Evolutionary conservation across 2,888 invertebrate genomes (phyloP), one percentile per base, ranked within the genome.

Genomic region (Clostera curtula): DNA sequence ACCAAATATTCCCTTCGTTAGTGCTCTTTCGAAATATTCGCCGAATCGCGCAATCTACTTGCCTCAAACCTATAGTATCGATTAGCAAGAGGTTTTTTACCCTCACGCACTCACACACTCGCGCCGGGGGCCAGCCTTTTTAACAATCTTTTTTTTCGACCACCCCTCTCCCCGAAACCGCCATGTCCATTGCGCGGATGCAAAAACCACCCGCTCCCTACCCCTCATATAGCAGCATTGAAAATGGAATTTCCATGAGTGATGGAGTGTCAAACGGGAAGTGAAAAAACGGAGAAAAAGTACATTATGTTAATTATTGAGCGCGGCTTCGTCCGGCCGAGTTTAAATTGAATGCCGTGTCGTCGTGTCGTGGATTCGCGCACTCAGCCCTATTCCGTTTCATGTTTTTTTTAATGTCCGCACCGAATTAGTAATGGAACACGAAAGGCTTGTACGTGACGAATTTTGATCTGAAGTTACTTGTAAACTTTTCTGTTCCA

Each of bases 241-340:
- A 82, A 82, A 83, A 82, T 82, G 83, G 83, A 82, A 82, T 83
- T 83, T 83, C 82, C 83, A 77, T 83, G 83, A 83, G 79, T 83
- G 83, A 83, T 83, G 83, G 82, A 83, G 82, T 83, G 83, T 82
- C 83, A 83, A 82, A 82, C 80, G 79, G 69, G 71, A 79, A 74
- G 72, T 73, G 75, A 66, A 77, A 82, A 82, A 82, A 79, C 53
- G 73, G 74, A 82, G 79, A 75, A 82, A 83, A 82, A 77, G 74
- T 70, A 73, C 71, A 82, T 83, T 82, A 83, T 83, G 82, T 82
- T 83, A 83, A 83, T 82, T 82, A 83, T 82, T 71, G 77, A 73
- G 63, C 72, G 77, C 70, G 70, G 62, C 65, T 60, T n/a, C n/a
- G n/a, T 59, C 61, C 68, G 70, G 62, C 67, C 60, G 75, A 77